Conservation (phyloP, 1,140 invertebrate species). For the Thaumatotibia leucotreta region DNA sequence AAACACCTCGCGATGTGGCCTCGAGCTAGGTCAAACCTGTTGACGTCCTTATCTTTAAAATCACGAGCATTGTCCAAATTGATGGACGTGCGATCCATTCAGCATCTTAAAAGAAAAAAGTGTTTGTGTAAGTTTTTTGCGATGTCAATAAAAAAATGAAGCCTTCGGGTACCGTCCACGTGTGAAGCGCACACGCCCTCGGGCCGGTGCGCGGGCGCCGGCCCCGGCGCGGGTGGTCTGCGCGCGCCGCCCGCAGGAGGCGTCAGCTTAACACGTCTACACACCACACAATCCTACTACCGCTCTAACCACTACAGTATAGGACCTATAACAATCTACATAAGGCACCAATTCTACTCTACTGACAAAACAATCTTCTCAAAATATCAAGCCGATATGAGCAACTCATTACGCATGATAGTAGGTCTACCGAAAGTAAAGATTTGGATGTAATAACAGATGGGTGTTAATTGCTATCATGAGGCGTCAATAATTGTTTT, state of each 20-base stretch:
- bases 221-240: conserved; percentile 62
- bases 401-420: conserved; percentile 46
- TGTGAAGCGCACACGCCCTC: conserved; percentile 35
- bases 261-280: conserved; percentile 60
- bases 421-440: conserved; percentile 45
- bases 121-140: not conserved
- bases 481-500: conserved; percentile 67
- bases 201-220: conserved; percentile 48
- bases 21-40: conserved; percentile 52
- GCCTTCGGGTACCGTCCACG: conserved; percentile 22
- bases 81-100: not conserved
- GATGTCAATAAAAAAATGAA: not conserved
- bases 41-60: conserved; percentile 39
- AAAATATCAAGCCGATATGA: conserved; percentile 16
- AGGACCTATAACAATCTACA: conserved; percentile 21
- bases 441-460: conserved; percentile 50
- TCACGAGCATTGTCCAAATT: not conserved
- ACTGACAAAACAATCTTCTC: conserved; percentile 22
- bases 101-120: not conserved
- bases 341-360: conserved; percentile 28
- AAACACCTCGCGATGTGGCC: conserved; percentile 21
- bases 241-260: conserved; percentile 38
- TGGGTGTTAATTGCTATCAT: conserved; percentile 67
- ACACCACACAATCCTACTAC: conserved; percentile 22
- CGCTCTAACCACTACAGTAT: conserved; percentile 18